Evolutionary conservation across 2,888 invertebrate genomes (phyloP).

Genomic region (Amphipoea lucens): DNA sequence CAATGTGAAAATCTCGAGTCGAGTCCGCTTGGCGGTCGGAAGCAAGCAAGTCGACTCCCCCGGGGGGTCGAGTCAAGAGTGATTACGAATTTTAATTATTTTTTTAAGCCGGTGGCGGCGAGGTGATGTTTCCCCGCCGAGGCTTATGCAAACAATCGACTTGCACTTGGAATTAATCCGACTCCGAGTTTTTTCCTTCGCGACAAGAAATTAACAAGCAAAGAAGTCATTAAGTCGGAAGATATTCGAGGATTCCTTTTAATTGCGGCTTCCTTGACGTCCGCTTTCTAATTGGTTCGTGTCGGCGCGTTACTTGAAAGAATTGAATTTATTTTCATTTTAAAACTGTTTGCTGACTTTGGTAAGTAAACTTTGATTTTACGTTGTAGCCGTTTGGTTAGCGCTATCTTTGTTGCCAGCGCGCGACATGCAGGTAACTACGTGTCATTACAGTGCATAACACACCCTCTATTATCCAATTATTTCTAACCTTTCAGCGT

Average conservation of each 20-base stretch:
- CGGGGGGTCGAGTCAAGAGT: constrained; percentile 88
- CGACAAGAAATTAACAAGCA: constrained; percentile 90
- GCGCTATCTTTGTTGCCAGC: constrained; percentile 65
- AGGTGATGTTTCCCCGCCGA: constrained; percentile 89
- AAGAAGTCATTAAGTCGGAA: constrained; percentile 90
- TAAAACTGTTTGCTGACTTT: constrained; percentile 42
- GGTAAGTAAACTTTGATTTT: constrained; percentile 51
- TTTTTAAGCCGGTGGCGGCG: constrained; percentile 90
- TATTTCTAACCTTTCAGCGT: constrained; percentile 89
- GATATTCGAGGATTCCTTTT: constrained; percentile 89
- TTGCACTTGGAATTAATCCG: constrained; percentile 90
- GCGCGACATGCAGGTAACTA: constrained; percentile 77
- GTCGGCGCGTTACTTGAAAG: constrained; percentile 82
- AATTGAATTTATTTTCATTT: constrained; percentile 73
- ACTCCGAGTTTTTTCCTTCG: constrained; percentile 87
- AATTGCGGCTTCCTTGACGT: constrained; percentile 89
- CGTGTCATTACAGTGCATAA: constrained; percentile 86
- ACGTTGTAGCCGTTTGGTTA: constrained; percentile 40
- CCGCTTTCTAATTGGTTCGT: constrained; percentile 89
- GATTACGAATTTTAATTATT: constrained; percentile 91
- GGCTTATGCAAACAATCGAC: constrained; percentile 91
- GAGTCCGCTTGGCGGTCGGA: constrained; percentile 77
- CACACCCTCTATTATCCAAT: constrained; percentile 87
- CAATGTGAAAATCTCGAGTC: constrained; percentile 70
- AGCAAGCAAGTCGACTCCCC: constrained; percentile 75